These are phyloP conservation scores for Glaucopsyche alexis DNA, from an alignment of 2,888 invertebrate species.

Conservation along the genomic window DNA sequence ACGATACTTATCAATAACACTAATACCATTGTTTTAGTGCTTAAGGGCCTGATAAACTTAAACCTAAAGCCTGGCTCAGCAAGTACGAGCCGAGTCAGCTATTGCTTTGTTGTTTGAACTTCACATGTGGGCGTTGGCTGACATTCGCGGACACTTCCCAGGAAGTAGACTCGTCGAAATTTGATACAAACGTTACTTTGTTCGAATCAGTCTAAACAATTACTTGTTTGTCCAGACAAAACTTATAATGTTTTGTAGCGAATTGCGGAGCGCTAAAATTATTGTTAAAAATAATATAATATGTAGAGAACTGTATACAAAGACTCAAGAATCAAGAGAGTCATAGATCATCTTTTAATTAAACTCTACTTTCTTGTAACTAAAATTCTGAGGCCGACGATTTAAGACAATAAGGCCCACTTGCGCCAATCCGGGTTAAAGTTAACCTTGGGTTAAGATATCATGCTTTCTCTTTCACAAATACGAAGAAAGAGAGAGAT, in stretches of 20 bases:
- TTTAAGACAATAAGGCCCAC: no score
- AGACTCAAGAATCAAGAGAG: no score
- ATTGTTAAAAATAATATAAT: neutral
- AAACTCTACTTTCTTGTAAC: no score
- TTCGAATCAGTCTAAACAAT: neutral
- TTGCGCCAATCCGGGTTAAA: no score
- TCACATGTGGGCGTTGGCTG: neutral
- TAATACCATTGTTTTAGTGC: neutral
- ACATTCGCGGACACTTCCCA: neutral
- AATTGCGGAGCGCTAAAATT: neutral
- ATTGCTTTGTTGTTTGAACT: neutral
- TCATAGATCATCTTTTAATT: no score
- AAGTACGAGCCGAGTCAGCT: neutral
- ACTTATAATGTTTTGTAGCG: neutral
- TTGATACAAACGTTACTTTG: slow-evolving; percentile 2
- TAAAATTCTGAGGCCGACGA: no score
- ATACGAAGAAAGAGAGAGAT: no score
- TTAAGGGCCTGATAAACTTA: neutral
- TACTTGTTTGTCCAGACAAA: neutral
- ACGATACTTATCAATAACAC: neutral
- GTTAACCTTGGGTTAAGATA: no score
- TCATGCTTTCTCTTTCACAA: no score
- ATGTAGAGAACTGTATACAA: no score
- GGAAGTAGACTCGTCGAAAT: slow-evolving; percentile 20
- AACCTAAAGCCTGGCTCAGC: neutral